Evolutionary conservation across 1,140 invertebrate genomes (phyloP).

Genomic region (Drosophila equinoxialis): DNA sequence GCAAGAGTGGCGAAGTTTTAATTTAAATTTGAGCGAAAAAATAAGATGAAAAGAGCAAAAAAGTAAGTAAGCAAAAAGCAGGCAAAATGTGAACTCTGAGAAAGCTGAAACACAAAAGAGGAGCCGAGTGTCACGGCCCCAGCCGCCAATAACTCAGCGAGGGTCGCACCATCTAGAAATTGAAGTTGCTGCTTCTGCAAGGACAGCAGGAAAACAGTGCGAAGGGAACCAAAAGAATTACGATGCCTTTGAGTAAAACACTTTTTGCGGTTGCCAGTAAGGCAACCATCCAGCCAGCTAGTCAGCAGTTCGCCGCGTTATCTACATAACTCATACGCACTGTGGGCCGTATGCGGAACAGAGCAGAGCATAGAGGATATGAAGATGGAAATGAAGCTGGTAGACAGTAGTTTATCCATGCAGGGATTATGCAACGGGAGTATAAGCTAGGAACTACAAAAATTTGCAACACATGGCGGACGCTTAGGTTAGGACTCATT

Average conservation of each 20-base stretch:
- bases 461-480: conserved; percentile 45
- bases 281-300: conserved; percentile 27
- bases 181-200: conserved; percentile 30
- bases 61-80: conserved; percentile 28
- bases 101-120: conserved; percentile 41
- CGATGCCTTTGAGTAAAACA: conserved; percentile 68
- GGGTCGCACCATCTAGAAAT: conserved; percentile 28
- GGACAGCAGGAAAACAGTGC: conserved; percentile 3
- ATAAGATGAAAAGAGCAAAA: background rate
- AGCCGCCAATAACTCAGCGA: conserved; percentile 52
- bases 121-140: conserved; percentile 30
- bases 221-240: conserved; percentile 47
- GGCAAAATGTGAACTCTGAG: conserved; percentile 41
- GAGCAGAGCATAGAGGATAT: background rate
- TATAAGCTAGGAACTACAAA: conserved; percentile 40
- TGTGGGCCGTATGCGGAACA: conserved; percentile 25
- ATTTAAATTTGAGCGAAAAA: conserved; percentile 70
- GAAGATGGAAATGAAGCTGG: conserved; percentile 17
- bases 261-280: conserved; percentile 45
- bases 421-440: conserved; percentile 23
- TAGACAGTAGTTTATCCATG: conserved; percentile 20
- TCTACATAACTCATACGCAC: conserved; percentile 75
- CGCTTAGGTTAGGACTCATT: background rate
- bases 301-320: conserved; percentile 44
- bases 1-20: conserved; percentile 77